phyloP scores from a whole-genome alignment of 2,888 invertebrate genomes.

The Seira musarum region DNA sequence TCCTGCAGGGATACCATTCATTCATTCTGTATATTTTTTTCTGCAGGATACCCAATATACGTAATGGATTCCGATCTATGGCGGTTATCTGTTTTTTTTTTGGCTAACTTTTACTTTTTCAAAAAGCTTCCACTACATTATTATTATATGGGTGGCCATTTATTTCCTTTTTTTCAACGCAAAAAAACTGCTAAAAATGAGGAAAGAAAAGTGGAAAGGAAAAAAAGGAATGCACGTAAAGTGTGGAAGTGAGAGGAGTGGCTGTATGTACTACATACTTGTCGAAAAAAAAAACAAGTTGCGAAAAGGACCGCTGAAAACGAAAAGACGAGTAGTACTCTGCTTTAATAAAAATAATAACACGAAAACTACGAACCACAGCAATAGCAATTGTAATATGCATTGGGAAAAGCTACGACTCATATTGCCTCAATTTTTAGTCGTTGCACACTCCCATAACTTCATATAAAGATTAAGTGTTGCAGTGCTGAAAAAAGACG shows the following conservation, averaged over 20 bases:
- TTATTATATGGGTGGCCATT: slow-evolving; percentile 1
- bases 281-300: neutral
- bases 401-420: neutral
- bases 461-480: slow-evolving; percentile 13
- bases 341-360: slow-evolving; percentile 1
- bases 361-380: neutral
- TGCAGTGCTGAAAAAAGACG: slow-evolving; percentile 9
- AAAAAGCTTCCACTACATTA: slow-evolving; percentile 4
- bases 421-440: neutral
- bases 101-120: neutral
- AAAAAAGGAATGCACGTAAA: neutral
- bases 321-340: neutral
- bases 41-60: too few relatives aligned
- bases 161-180: neutral
- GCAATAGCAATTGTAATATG: neutral
- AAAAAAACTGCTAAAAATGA: neutral
- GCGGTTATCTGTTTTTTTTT: neutral
- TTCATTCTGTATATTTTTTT: too few relatives aligned
- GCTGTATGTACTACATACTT: neutral
- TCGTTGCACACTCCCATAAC: slow-evolving; percentile 13
- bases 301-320: neutral
- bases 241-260: slow-evolving; percentile 8
- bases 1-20: neutral
- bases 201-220: neutral
- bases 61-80: neutral